phyloP scores from a whole-genome alignment of 2,888 invertebrate genomes.

The Antheraea assamensis region DNA sequence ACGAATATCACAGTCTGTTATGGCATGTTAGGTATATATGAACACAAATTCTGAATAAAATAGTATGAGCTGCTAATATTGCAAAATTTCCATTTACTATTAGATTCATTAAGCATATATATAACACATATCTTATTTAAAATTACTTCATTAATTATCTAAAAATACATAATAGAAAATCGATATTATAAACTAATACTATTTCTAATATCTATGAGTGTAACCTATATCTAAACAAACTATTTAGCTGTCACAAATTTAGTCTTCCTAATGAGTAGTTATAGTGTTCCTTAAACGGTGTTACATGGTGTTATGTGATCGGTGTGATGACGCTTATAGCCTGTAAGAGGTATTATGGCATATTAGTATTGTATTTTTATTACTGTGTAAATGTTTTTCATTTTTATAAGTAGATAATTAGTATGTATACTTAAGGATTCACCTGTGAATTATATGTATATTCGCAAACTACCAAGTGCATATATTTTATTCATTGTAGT shows the following conservation, averaged over 20 bases:
- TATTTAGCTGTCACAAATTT: slow-evolving; percentile 14
- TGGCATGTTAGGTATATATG: not conserved
- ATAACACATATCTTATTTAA: slow-evolving; percentile 6
- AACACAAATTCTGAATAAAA: not conserved
- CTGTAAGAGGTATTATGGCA: slow-evolving; percentile 11
- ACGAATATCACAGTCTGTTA: not conserved
- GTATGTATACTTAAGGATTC: slow-evolving; percentile 1
- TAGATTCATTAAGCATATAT: not conserved
- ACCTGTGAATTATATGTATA: not conserved
- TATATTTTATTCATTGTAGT: not conserved
- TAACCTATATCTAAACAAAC: slow-evolving; percentile 4
- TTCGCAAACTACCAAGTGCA: not conserved
- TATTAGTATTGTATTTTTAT: slow-evolving; percentile 12
- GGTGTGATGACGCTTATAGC: slow-evolving; percentile 79
- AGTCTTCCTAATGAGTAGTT: slow-evolving; percentile 21
- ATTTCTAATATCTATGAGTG: slow-evolving; percentile 1
- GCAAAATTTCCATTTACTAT: not conserved
- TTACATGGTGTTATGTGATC: slow-evolving; percentile 71
- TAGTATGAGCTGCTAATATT: not conserved
- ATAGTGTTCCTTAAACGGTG: slow-evolving; percentile 40
- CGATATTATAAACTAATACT: slow-evolving; percentile 1
- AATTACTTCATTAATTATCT: not conserved
- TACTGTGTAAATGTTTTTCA: slow-evolving; percentile 9
- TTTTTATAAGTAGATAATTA: slow-evolving; percentile 4
- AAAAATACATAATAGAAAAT: not conserved